These are phyloP conservation scores for Menidia menidia DNA, from an alignment of 2,797 vertebrate genomes.

Conservation along the genomic window DNA sequence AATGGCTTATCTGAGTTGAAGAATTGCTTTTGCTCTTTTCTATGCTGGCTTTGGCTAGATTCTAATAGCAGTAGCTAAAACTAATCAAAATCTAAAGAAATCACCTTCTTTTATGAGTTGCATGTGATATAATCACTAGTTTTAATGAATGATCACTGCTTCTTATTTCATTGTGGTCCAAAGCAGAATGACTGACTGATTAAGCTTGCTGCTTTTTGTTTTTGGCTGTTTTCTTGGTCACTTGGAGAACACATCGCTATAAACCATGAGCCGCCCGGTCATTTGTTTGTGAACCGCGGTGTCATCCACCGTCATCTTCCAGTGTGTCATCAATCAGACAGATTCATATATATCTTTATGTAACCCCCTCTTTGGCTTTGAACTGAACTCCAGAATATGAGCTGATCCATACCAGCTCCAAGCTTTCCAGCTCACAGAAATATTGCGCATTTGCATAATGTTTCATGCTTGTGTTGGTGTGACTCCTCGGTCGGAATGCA, in stretches of 20 bases:
- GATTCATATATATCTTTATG: slow-evolving; percentile 31
- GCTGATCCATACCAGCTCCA: background rate
- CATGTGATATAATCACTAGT: background rate
- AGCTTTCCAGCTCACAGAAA: slow-evolving; percentile 50
- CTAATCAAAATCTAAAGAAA: too few relatives aligned
- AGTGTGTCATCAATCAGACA: slow-evolving; percentile 45
- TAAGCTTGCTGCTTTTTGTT: background rate
- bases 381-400: slow-evolving; percentile 20
- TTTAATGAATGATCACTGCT: background rate
- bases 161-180: background rate
- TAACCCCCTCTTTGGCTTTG: slow-evolving; percentile 42
- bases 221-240: slow-evolving; percentile 17
- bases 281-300: slow-evolving; percentile 33
- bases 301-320: slow-evolving; percentile 39
- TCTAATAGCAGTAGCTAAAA: too few relatives aligned
- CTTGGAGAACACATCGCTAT: slow-evolving; percentile 14
- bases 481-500: slow-evolving; percentile 57
- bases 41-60: too few relatives aligned
- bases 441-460: slow-evolving; percentile 49
- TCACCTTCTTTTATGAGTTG: background rate
- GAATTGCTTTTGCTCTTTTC: too few relatives aligned
- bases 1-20: too few relatives aligned
- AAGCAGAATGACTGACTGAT: slow-evolving; percentile 16
- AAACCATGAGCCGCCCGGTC: slow-evolving; percentile 1
- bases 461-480: slow-evolving; percentile 38